phyloP scores from a whole-genome alignment of 2,113 vertebrate species.

The Megaptera novaeangliae region DNA sequence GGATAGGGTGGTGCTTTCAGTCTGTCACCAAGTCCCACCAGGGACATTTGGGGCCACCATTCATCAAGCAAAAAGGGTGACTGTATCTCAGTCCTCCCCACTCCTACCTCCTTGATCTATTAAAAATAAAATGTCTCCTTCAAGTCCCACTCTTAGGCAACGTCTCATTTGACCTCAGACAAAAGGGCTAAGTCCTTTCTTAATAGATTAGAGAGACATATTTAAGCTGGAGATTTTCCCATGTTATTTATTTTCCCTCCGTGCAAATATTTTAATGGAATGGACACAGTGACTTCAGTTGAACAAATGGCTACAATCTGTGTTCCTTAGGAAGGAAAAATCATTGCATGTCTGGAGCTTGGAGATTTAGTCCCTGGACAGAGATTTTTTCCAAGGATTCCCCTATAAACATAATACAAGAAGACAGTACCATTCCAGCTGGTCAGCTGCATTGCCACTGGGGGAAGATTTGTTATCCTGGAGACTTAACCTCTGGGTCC shows the following conservation, averaged over 20 bases:
- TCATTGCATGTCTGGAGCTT: background rate
- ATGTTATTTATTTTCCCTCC: slow-evolving; percentile 55
- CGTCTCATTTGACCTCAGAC: slow-evolving; percentile 24
- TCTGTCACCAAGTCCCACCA: background rate
- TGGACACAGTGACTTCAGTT: background rate
- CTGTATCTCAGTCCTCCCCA: background rate
- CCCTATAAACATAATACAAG: background rate
- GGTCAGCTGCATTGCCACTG: background rate
- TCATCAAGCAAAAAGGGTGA: background rate
- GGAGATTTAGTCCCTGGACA: slow-evolving; percentile 18
- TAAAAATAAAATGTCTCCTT: slow-evolving; percentile 34
- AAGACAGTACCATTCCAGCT: slow-evolving; percentile 16
- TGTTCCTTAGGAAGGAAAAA: slow-evolving; percentile 50
- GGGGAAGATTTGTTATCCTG: slow-evolving; percentile 11
- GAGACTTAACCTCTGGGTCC: background rate
- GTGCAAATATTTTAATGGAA: slow-evolving; percentile 40
- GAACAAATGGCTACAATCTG: slow-evolving; percentile 39
- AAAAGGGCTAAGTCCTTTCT: background rate
- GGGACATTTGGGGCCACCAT: background rate
- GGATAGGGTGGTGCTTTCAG: background rate
- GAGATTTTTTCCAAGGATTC: slow-evolving; percentile 40
- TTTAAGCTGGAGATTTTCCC: slow-evolving; percentile 24
- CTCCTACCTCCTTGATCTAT: background rate
- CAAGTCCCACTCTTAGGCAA: background rate
- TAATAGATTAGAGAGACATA: slow-evolving; percentile 43